These are phyloP conservation scores for Pyxicephalus adspersus DNA, from an alignment of 2,113 vertebrate species.

Conservation along the genomic window DNA sequence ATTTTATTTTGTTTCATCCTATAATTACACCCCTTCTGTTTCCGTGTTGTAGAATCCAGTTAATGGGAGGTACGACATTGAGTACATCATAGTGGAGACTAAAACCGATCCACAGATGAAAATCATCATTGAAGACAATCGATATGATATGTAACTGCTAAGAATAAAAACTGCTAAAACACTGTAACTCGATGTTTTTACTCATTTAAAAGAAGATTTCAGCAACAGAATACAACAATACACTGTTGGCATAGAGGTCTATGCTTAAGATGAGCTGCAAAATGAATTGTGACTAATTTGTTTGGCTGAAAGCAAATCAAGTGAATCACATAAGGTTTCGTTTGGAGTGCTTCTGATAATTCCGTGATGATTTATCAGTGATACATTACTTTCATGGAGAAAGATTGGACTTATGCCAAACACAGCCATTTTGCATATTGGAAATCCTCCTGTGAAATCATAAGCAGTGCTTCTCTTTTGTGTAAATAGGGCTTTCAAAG, in stretches of 20 bases:
- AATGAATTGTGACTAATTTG: conserved; percentile 21
- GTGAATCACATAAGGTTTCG: conserved; percentile 17
- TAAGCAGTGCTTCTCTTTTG: too few relatives aligned
- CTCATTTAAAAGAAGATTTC: not conserved
- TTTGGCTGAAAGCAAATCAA: not conserved
- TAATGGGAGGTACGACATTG: conserved; percentile 84
- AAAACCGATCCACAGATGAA: conserved; percentile 85
- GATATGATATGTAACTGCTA: conserved; percentile 64
- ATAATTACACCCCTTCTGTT: not conserved
- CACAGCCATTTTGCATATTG: not conserved
- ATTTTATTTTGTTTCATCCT: not conserved
- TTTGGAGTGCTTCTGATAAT: not conserved
- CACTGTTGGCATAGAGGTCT: conserved; percentile 1
- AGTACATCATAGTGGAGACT: conserved; percentile 89
- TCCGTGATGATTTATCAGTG: not conserved
- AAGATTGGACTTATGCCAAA: not conserved
- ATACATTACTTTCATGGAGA: not conserved
- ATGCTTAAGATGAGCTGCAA: not conserved
- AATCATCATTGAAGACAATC: conserved; percentile 92
- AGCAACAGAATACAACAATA: not conserved
- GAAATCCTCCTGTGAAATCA: too few relatives aligned
- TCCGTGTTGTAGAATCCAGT: conserved; percentile 78
- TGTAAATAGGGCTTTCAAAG: too few relatives aligned
- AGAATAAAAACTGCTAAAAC: not conserved
- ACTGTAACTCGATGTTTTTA: not conserved